Evolutionary conservation across 2,113 vertebrate genomes (phyloP).

Genomic region (Hypomesus transpacificus): DNA sequence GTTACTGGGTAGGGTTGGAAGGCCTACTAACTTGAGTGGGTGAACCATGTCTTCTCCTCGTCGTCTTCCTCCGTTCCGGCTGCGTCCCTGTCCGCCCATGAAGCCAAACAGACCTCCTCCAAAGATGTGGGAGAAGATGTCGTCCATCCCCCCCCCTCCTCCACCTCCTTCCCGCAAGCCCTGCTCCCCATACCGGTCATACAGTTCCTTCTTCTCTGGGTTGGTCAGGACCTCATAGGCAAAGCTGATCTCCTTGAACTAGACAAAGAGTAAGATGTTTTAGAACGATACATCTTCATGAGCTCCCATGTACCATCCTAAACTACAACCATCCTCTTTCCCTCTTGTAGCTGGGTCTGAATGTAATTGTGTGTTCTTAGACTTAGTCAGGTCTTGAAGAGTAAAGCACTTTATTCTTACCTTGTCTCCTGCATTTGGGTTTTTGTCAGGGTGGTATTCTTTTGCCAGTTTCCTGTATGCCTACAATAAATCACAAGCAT

Average conservation of each 20-base stretch:
- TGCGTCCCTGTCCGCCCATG: constrained; percentile 91
- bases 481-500: constrained; percentile 64
- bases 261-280: constrained; percentile 7
- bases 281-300: not conserved
- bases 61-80: constrained; percentile 90
- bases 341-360: no score
- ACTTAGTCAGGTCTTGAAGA: no score
- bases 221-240: constrained; percentile 97
- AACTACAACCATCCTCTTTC: no score
- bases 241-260: constrained; percentile 99
- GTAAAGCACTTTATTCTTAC: constrained; percentile 63
- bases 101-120: constrained; percentile 96
- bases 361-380: no score
- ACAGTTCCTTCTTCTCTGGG: constrained; percentile 94
- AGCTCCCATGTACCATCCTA: no score
- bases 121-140: constrained; percentile 99
- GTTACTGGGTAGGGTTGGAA: no score
- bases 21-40: constrained; percentile 86
- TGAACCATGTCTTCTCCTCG: constrained; percentile 99
- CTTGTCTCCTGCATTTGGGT: constrained; percentile 98
- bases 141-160: constrained; percentile 93
- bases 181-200: constrained; percentile 96
- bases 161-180: constrained; percentile 94
- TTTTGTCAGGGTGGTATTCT: constrained; percentile 99
- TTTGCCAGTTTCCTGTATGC: constrained; percentile 97